Evolutionary conservation across 2,888 invertebrate species (phyloP).

Genomic region (Andrena marginata): DNA sequence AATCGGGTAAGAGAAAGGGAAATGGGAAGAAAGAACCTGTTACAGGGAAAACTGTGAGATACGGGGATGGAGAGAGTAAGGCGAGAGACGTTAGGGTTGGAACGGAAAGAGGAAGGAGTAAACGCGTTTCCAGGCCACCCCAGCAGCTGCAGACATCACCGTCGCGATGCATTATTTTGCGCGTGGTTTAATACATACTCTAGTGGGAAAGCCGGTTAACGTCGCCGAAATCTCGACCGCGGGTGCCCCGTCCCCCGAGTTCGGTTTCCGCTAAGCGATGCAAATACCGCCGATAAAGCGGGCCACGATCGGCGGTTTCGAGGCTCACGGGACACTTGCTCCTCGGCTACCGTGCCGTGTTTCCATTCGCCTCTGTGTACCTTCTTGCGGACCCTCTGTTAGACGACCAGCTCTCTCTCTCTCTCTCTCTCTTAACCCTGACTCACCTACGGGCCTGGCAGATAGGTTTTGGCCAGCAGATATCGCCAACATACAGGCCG

Average conservation of each 20-base stretch:
- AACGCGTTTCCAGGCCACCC: constrained; percentile 48
- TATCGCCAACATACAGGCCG: too few relatives aligned
- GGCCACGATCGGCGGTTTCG: constrained; percentile 47
- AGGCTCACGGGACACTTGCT: constrained; percentile 51
- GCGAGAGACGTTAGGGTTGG: constrained; percentile 11
- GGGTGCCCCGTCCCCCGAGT: constrained; percentile 40
- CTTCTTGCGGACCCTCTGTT: background rate
- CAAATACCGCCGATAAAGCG: constrained; percentile 55
- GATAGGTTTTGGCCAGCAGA: too few relatives aligned
- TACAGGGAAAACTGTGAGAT: too few relatives aligned
- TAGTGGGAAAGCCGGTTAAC: constrained; percentile 63
- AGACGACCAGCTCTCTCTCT: too few relatives aligned
- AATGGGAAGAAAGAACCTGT: background rate
- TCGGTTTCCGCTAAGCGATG: constrained; percentile 62
- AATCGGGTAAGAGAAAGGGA: background rate
- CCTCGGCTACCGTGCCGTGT: background rate
- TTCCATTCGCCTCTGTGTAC: background rate
- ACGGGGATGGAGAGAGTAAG: background rate
- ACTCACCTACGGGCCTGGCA: too few relatives aligned
- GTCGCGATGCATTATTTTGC: constrained; percentile 67
- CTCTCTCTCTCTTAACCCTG: too few relatives aligned
- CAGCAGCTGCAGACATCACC: constrained; percentile 54
- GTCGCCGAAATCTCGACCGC: constrained; percentile 61
- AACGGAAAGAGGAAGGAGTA: background rate
- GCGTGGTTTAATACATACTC: constrained; percentile 65